A percentile compares a stretch with the other conserved stretches of the same genome.
These are phyloP conservation scores for Ursus arctos DNA, from an alignment of 2,113 vertebrate species.

Conservation along the genomic window DNA sequence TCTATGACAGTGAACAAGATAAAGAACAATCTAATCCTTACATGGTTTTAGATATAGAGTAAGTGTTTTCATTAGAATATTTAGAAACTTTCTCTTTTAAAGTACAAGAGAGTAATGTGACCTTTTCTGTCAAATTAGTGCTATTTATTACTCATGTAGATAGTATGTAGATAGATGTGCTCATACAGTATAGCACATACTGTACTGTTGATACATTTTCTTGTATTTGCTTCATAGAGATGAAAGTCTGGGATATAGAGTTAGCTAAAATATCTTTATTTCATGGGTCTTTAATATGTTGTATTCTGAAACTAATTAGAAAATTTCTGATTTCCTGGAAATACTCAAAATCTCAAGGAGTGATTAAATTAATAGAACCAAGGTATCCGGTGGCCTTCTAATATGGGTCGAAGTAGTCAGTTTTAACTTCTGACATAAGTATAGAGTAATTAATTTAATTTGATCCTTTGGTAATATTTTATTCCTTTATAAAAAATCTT, in stretches of 20 bases:
- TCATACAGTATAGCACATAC: not conserved
- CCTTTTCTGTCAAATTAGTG: not conserved
- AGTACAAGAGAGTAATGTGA: not conserved
- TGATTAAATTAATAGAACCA: not conserved
- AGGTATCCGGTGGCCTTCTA: not conserved
- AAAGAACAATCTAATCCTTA: conserved; percentile 98
- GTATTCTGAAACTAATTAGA: conserved; percentile 57
- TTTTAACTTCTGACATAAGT: conserved; percentile 24
- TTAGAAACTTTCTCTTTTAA: not conserved
- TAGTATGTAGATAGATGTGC: not conserved
- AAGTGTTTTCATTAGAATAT: conserved; percentile 84
- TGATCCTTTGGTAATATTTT: conserved; percentile 62
- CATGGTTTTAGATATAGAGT: conserved; percentile 99
- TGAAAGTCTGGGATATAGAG: not conserved
- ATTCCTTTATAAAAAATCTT: conserved; percentile 75
- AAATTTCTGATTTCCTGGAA: not conserved
- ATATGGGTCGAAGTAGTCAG: not conserved
- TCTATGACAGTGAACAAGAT: conserved; percentile 98
- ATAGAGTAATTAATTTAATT: conserved; percentile 48
- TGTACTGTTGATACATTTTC: not conserved
- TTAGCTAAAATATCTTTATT: conserved; percentile 2
- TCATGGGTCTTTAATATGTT: conserved; percentile 2
- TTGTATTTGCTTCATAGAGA: not conserved
- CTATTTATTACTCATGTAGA: not conserved
- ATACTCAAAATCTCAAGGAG: conserved; percentile 24